These are phyloP conservation scores for Endomychus coccineus DNA, from an alignment of 2,888 invertebrate genomes.

Conservation along the genomic window DNA sequence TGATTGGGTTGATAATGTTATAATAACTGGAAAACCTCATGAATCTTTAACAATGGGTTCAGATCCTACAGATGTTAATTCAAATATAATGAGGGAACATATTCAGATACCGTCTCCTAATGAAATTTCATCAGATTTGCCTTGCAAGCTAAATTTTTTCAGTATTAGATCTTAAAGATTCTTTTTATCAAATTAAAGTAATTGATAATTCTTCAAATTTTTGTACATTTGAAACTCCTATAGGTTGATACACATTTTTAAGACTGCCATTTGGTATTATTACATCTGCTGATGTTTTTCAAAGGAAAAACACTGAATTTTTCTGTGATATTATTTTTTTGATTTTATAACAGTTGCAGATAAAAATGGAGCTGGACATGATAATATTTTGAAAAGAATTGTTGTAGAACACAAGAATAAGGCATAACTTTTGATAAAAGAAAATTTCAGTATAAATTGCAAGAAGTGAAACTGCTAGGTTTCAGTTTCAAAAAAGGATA, in stretches of 20 bases:
- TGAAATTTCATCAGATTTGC: conserved; percentile 7
- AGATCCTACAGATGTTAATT: conserved; percentile 9
- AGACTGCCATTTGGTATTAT: conserved; percentile 10
- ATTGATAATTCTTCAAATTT: conserved; percentile 5
- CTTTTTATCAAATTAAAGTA: conserved; percentile 5
- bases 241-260: conserved; percentile 8
- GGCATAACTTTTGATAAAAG: conserved; percentile 6
- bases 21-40: conserved; percentile 9
- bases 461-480: conserved; percentile 8
- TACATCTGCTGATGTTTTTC: conserved; percentile 6
- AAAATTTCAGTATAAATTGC: conserved; percentile 7
- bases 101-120: conserved; percentile 10
- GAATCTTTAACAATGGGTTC: conserved; percentile 6
- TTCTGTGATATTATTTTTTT: conserved; percentile 7
- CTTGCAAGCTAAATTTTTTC: conserved; percentile 6
- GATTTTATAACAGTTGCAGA: conserved; percentile 5
- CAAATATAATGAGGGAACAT: conserved; percentile 10
- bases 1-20: conserved; percentile 12
- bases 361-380: conserved; percentile 5
- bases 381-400: conserved; percentile 1
- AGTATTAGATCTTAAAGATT: conserved; percentile 10
- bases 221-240: conserved; percentile 8
- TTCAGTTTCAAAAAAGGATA: conserved; percentile 9
- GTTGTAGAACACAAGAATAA: neutral
- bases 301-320: conserved; percentile 5